Base-by-base conservation (phyloP, 2,888 invertebrate genomes). In the Epirrita christyi region DNA sequence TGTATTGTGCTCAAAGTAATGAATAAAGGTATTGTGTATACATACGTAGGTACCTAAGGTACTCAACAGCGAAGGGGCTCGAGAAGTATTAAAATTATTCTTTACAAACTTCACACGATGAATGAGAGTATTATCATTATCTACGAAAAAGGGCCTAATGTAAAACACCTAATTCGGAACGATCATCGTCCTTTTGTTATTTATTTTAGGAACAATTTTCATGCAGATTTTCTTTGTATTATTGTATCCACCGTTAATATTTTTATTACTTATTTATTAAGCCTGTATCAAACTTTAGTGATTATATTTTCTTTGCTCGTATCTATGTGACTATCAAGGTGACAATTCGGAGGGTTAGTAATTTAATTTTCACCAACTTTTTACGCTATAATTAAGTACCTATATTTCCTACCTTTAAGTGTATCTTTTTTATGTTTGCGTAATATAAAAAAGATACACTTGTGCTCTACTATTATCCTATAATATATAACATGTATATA, bases 111-210 rank as follows among this genome's bases (percentile, higher is more conserved):
- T 61, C 46, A 47, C 57, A 77, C 75, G 76, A 81, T 76, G 72
- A 78, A 79, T 77, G 70, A 66, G 61, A 50, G 70, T 71, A 75
- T 81, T 78, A 78, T 49, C 69, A 70, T 78, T 77, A 79, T 78
- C 74, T 73, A 64, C 54, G 67, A 71, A 75, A 71, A 68, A 27
- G 21, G 64, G 67, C 68, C 60, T 59, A 66, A 69, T 68, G 73
- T 70, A 72, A 79, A 77, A 67, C 67, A 68, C 67, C 63, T 72
- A 68, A 76, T 72, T 76, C 59, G 59, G 45, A 66, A 70, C 63
- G 65, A 73, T 71, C 67, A 67, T 67, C 65, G 64, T 66, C 64
- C 61, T 47, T 61, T 60, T 61, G 57, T 59, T 59, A 40, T 42
- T 44, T 42, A 41, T 38, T 53, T 49, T 37, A 27, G 13, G 48